A percentile compares a stretch with the other conserved stretches of the same genome.
phyloP scores from a whole-genome alignment of 2,888 invertebrate genomes.

The Archips crataeganus region DNA sequence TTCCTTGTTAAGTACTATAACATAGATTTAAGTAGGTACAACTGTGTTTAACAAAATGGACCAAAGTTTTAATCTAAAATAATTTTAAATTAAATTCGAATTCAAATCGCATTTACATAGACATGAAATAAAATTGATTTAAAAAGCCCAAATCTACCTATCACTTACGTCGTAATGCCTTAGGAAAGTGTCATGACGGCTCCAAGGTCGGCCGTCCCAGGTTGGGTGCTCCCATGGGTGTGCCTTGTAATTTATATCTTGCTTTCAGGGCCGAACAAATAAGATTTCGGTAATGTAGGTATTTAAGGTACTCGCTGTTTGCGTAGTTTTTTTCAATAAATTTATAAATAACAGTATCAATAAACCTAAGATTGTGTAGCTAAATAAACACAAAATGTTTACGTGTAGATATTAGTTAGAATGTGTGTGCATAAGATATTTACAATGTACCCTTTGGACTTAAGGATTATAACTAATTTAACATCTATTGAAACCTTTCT shows the following conservation, averaged over 20 bases:
- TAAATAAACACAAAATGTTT: neutral
- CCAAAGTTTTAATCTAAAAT: too few relatives aligned
- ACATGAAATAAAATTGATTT: neutral
- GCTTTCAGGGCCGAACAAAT: conserved; percentile 26
- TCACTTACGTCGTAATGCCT: conserved; percentile 25
- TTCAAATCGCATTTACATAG: neutral
- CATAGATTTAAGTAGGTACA: too few relatives aligned
- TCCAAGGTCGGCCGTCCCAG: conserved; percentile 56
- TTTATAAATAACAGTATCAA: neutral
- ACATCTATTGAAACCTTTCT: too few relatives aligned
- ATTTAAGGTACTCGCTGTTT: neutral
- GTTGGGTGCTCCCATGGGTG: conserved; percentile 54
- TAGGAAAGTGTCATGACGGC: conserved; percentile 48
- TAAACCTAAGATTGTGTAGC: neutral
- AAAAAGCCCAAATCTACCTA: conserved; percentile 8
- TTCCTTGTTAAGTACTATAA: too few relatives aligned
- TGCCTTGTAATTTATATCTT: conserved; percentile 45
- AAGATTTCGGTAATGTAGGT: conserved; percentile 3
- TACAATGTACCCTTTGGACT: too few relatives aligned
- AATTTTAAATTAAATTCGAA: too few relatives aligned
- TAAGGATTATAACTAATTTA: too few relatives aligned
- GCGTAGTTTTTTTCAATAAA: neutral
- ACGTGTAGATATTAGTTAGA: too few relatives aligned
- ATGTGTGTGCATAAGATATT: too few relatives aligned
- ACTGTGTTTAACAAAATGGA: too few relatives aligned